Evolutionary conservation across 1,140 invertebrate species (phyloP), one percentile per base, ranked within the genome.

Genomic region (Heliconius melpomene): DNA sequence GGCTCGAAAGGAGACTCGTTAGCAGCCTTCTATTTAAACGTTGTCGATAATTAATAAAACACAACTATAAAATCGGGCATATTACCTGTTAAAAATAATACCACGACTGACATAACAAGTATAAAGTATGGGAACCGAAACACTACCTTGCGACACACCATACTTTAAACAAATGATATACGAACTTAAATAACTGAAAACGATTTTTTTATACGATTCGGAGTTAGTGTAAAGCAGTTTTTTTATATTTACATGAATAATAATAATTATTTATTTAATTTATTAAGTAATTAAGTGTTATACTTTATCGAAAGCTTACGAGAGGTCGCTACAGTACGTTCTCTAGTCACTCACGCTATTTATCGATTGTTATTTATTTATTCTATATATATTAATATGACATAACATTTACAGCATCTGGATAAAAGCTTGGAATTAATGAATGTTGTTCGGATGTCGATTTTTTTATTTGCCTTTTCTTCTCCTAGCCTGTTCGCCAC

Each of bases 11-110:
- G 97, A 77, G 98, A 98, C 91, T 96, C 96, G 73, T 95, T 96
- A 50, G 96, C 97, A 66, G 97, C 98, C 82, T 98, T 98, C 95
- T 97, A 98, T 52, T 95, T 98, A 6, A 98, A 98, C 94, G 97
- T 98, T 79, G 91, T 94, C 83, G 94, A 94, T 79, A 88, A 87
- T 82, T 94, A 91, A 90, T 20, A 83, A 74, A 7, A 72, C 72
- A 79, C 74, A 72, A 80, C 80, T 36, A 83, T 77, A 16, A 29
- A 29, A 66, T 23, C 26, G 26, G 20, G 11, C 29, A 79, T 79
- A 86, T 78, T 6, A 66, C 5, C n/a, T 29, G 26, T 8, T 26
- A n/a, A 66, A 66, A 66, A 66, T 23, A 26, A 66, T 66, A 66
- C n/a, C 36, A 72, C 82, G 85, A 90, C 86, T 89, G 87, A 92